phyloP scores from a whole-genome alignment of 2,888 invertebrate species.

The Empis livida region DNA sequence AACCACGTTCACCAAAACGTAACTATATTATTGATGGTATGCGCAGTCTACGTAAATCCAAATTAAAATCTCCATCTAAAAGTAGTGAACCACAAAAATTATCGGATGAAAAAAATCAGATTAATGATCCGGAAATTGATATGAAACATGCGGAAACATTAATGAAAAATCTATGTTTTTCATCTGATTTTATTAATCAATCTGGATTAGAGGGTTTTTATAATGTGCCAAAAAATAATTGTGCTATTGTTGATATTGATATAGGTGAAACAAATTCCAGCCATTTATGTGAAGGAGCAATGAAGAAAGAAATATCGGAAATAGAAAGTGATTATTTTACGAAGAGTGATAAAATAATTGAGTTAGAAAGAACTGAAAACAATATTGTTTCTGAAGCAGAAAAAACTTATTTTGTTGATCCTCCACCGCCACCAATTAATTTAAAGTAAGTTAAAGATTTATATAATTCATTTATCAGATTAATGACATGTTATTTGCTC shows the following conservation, averaged over 20 bases:
- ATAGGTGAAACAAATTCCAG: conserved; percentile 6
- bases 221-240: conserved; percentile 32
- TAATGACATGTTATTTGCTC: too few species aligned
- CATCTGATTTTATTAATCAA: conserved; percentile 27
- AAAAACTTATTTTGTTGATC: conserved; percentile 18
- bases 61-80: conserved; percentile 21
- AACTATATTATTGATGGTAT: conserved; percentile 26
- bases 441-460: conserved; percentile 13
- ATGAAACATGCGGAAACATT: conserved; percentile 23
- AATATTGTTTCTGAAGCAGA: conserved; percentile 6
- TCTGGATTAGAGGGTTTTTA: conserved; percentile 20
- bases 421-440: conserved; percentile 14
- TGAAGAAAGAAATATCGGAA: conserved; percentile 22
- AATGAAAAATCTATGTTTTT: conserved; percentile 30
- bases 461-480: too few species aligned
- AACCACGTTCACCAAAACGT: conserved; percentile 29
- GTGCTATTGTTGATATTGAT: conserved; percentile 13
- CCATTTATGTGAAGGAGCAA: conserved; percentile 13
- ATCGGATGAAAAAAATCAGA: conserved; percentile 4
- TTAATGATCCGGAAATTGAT: conserved; percentile 15
- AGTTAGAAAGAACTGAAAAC: conserved; percentile 19
- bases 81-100: conserved; percentile 3
- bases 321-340: conserved; percentile 32
- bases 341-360: conserved; percentile 30
- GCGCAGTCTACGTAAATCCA: conserved; percentile 28